phyloP scores from a whole-genome alignment of 2,888 invertebrate species.

The Cecidostiba fungosa region DNA sequence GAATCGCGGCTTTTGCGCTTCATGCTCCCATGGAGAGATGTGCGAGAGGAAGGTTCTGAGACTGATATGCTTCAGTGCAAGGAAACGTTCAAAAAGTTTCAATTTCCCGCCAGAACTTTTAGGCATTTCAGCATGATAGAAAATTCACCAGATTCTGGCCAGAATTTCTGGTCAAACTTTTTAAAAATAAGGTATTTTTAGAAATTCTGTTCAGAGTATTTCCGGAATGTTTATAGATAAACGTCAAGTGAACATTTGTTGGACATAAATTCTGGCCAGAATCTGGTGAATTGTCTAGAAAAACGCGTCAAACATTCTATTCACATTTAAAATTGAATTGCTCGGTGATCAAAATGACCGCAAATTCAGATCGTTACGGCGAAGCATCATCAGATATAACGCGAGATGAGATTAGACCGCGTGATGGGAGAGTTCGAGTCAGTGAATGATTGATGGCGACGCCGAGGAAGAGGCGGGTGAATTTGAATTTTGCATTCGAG shows the following conservation, averaged over 20 bases:
- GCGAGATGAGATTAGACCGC: conserved; percentile 1
- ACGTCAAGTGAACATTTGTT: too few relatives aligned
- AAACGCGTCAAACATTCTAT: too few relatives aligned
- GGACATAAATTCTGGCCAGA: too few relatives aligned
- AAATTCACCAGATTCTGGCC: too few relatives aligned
- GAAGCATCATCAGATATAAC: neutral
- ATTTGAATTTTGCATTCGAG: conserved; percentile 7
- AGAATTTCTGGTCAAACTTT: too few relatives aligned
- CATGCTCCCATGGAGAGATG: neutral
- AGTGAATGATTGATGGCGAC: conserved; percentile 14
- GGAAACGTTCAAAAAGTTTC: neutral
- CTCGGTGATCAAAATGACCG: neutral
- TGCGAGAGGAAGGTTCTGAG: neutral
- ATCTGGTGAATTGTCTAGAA: too few relatives aligned
- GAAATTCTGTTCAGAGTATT: too few relatives aligned
- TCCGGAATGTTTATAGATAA: too few relatives aligned
- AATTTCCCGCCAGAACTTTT: neutral
- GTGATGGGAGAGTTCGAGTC: neutral
- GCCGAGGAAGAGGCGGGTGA: neutral
- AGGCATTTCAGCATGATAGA: too few relatives aligned
- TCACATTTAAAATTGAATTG: too few relatives aligned
- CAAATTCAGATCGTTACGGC: neutral
- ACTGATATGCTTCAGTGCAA: neutral
- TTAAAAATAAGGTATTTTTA: too few relatives aligned
- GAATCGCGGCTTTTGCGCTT: conserved; percentile 12